These are phyloP conservation scores for Monoplex corrugatus DNA, from an alignment of 2,888 invertebrate species.

Conservation along the genomic window DNA sequence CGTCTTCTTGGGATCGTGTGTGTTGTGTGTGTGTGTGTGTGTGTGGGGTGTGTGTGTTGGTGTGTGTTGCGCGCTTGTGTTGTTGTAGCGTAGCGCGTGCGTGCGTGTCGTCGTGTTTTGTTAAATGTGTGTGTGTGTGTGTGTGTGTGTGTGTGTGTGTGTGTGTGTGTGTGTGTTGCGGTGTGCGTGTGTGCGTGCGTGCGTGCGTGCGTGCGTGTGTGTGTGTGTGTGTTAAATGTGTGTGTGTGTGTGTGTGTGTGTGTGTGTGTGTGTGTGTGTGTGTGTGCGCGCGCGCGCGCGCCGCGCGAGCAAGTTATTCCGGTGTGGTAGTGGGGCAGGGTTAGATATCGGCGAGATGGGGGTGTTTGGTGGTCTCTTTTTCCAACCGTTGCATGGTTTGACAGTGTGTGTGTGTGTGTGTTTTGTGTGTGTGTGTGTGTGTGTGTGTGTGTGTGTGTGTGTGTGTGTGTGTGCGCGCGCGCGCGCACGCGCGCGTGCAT, in stretches of 20 bases:
- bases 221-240: not conserved
- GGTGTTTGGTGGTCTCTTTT: not conserved
- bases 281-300: not conserved
- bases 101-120: not conserved
- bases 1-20: too few relatives aligned
- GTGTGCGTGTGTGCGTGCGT: not conserved
- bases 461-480: not conserved
- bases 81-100: not conserved
- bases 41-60: too few relatives aligned
- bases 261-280: constrained; percentile 1
- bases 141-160: not conserved
- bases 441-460: not conserved
- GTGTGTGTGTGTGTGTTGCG: not conserved
- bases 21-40: too few relatives aligned
- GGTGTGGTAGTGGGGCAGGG: not conserved
- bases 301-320: not conserved
- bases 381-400: not conserved
- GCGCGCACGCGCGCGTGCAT: not conserved
- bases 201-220: not conserved
- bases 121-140: not conserved
- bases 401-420: not conserved
- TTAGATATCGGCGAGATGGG: not conserved
- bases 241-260: constrained; percentile 7
- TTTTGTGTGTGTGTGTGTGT: not conserved
- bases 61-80: not conserved